These are phyloP conservation scores for Temnothorax unifasciatus DNA, from an alignment of 2,888 invertebrate species.

Conservation along the genomic window DNA sequence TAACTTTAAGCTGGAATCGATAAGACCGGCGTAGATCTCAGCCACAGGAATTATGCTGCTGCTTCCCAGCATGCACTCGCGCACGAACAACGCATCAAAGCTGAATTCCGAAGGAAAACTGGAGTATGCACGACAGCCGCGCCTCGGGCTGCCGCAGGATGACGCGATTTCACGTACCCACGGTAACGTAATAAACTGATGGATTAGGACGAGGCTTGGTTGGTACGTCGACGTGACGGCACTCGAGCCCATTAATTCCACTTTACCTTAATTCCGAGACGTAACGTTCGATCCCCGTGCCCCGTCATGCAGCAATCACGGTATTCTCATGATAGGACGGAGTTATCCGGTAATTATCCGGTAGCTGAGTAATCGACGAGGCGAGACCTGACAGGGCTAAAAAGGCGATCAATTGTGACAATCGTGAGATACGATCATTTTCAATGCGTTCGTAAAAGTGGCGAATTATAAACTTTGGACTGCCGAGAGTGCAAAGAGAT, in stretches of 20 bases:
- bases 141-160: constrained; percentile 40
- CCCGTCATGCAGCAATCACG: constrained; percentile 57
- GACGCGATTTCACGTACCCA: constrained; percentile 67
- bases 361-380: constrained; percentile 33
- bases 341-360: constrained; percentile 38
- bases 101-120: constrained; percentile 71
- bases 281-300: constrained; percentile 73
- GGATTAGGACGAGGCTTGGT: constrained; percentile 79
- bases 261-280: constrained; percentile 75
- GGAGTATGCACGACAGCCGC: constrained; percentile 59
- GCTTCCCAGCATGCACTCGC: constrained; percentile 18
- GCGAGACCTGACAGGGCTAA: not conserved
- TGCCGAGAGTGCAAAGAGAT: not conserved
- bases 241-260: constrained; percentile 81
- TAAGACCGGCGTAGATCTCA: constrained; percentile 51
- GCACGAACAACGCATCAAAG: constrained; percentile 53
- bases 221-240: constrained; percentile 70
- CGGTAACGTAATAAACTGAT: constrained; percentile 76
- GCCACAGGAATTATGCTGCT: constrained; percentile 65
- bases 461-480: not conserved
- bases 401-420: constrained; percentile 25
- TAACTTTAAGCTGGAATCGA: constrained; percentile 47
- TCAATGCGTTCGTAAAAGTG: not conserved
- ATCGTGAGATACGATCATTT: not conserved
- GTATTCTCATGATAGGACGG: constrained; percentile 33